These are phyloP conservation scores for Lonchura striata DNA, from an alignment of 2,113 vertebrate species.

Conservation along the genomic window DNA sequence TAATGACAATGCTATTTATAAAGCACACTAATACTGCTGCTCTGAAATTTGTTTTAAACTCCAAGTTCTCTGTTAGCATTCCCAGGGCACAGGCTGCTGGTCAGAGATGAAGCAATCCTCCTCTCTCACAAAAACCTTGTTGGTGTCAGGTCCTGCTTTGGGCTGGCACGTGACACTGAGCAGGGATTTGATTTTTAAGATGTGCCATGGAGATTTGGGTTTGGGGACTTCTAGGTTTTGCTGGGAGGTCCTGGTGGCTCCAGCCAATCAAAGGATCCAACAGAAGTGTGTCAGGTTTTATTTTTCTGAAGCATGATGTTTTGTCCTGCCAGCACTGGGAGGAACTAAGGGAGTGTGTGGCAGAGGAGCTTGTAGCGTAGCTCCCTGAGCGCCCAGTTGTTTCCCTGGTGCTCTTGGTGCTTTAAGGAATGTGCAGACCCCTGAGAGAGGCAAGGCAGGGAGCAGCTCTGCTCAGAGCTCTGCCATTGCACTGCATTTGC, in stretches of 20 bases:
- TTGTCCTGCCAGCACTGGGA: neutral
- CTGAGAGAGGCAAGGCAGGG: neutral
- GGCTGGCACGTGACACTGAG: neutral
- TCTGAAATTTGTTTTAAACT: neutral
- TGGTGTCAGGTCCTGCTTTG: neutral
- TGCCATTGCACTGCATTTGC: neutral
- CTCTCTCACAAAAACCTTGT: rapidly evolving
- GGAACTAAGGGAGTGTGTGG: neutral
- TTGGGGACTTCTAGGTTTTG: neutral
- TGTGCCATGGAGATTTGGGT: neutral
- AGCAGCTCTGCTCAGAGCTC: neutral
- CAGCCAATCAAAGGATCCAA: neutral
- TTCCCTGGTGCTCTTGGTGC: neutral
- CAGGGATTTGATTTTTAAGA: neutral
- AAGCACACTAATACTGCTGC: neutral
- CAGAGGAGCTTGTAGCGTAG: rapidly evolving
- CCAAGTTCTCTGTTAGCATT: neutral
- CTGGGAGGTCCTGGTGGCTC: neutral
- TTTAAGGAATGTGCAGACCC: neutral
- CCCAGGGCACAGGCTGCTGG: neutral
- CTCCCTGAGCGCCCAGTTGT: neutral
- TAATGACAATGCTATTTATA: neutral
- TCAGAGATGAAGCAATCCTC: neutral
- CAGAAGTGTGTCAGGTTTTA: neutral
- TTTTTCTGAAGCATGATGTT: neutral